Evolutionary conservation across 1,140 invertebrate species (phyloP), one percentile per base, ranked within the genome.

Genomic region (Cyclargus thomasi): DNA sequence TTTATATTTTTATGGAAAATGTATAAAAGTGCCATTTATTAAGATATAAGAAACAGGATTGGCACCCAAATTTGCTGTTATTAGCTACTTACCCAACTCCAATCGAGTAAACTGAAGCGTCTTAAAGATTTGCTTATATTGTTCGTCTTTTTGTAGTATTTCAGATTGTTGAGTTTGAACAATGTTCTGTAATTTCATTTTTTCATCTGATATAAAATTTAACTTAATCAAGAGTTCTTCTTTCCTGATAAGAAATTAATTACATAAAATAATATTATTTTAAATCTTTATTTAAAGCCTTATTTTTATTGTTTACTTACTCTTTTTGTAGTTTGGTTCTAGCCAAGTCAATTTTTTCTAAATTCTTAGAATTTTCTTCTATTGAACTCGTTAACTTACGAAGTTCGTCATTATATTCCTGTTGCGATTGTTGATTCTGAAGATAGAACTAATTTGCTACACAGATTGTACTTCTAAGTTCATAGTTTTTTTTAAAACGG

Each of bases 301-400:
- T 17, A 17, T 20, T 17, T n/a, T 18, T 10, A 20, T 5, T 18
- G 53, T 55, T 3, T 18, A 20, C 53, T 80, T 75, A 89, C 86
- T 89, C 86, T 3, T 67, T n/a, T 74, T 86, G 81, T 55, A 89
- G 70, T 64, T 80, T 85, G 65, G 82, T 79, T 8, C 83, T 80
- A 57, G 81, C 82, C 22, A 73, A 70, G 6, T 76, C 81, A 64
- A 89, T 89, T 67, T 85, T 77, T 75, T 87, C 81, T 62, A 89
- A 78, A 72, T 86, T 78, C 2, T 53, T 67, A 7, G 78, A 84
- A 65, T 87, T 86, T 67, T 80, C 76, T 67, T 72, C 75, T 16
- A 87, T 82, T 16, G 78, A 84, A 69, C 81, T 76, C 6, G 78
- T 86, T 65, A 89, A 74, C 64, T 82, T 82, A 16, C 72, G 78